phyloP scores from a whole-genome alignment of 1,140 invertebrate species.

The Philopotamus ludificatus region DNA sequence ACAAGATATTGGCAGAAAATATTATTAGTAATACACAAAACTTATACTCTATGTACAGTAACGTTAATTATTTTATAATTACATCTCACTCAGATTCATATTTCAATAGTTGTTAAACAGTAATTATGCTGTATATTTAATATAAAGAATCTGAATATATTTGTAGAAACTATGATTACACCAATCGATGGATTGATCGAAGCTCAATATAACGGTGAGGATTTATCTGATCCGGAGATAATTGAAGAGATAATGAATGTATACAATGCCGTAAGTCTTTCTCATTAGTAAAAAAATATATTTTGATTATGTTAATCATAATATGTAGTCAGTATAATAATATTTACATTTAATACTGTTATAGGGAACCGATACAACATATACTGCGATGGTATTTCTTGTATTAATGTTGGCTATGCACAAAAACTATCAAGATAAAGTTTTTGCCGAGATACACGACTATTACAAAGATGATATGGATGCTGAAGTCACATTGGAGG shows the following conservation, averaged over 20 bases:
- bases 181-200: constrained; percentile 4
- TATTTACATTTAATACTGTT: constrained; percentile 2
- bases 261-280: neutral
- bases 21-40: too few species aligned
- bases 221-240: neutral
- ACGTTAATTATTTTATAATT: too few species aligned
- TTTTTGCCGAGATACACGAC: constrained; percentile 26
- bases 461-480: constrained; percentile 23
- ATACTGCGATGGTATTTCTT: neutral
- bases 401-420: constrained; percentile 35
- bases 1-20: too few species aligned
- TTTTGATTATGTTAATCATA: neutral
- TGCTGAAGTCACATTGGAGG: constrained; percentile 8
- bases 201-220: neutral
- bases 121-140: too few species aligned
- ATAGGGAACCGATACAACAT: neutral
- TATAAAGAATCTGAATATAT: neutral
- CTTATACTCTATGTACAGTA: too few species aligned
- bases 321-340: neutral
- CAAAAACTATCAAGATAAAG: constrained; percentile 27
- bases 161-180: neutral
- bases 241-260: constrained; percentile 17
- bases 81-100: too few species aligned
- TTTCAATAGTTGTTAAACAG: too few species aligned
- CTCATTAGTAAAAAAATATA: neutral